Evolutionary conservation across 2,797 vertebrate species (phyloP).

Genomic region (Hemibagrus guttatus): DNA sequence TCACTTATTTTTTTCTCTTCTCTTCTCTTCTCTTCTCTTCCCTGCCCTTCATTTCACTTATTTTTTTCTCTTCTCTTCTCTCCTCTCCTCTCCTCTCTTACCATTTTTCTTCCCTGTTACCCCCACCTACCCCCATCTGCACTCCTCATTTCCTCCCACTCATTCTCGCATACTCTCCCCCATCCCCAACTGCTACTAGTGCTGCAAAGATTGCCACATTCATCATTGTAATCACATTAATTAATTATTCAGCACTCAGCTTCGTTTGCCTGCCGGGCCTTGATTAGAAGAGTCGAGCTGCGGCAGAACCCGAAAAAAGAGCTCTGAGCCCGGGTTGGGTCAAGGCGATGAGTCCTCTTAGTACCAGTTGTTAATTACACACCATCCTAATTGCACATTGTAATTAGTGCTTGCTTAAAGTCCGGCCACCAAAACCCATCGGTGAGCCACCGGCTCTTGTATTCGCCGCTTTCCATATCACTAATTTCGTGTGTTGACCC

Average conservation of each 20-base stretch:
- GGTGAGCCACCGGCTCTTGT: slow-evolving; percentile 20
- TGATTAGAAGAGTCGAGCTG: slow-evolving; percentile 47
- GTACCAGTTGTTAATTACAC: slow-evolving; percentile 36
- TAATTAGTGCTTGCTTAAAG: slow-evolving; percentile 47
- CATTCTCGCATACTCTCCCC: slow-evolving; percentile 44
- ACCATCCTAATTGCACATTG: slow-evolving; percentile 31
- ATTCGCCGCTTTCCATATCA: not conserved
- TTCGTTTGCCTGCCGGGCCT: slow-evolving; percentile 70
- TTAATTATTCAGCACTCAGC: slow-evolving; percentile 79
- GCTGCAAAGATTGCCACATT: slow-evolving; percentile 68
- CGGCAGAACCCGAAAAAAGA: slow-evolving; percentile 32
- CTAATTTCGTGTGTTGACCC: slow-evolving; percentile 15
- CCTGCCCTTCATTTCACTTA: not conserved
- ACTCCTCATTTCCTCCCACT: slow-evolving; percentile 18
- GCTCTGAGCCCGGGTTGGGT: slow-evolving; percentile 6
- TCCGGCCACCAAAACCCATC: slow-evolving; percentile 8
- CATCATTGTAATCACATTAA: slow-evolving; percentile 76
- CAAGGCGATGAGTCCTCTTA: slow-evolving; percentile 30
- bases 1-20: not conserved
- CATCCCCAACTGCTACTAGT: slow-evolving; percentile 61
- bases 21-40: slow-evolving; percentile 39
- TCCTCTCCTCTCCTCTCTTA: not conserved
- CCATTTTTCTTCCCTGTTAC: not conserved
- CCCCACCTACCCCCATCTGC: slow-evolving; percentile 18
- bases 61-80: slow-evolving; percentile 38